phyloP scores from a whole-genome alignment of 2,888 invertebrate species.

The Eumacrocentrus americanus region DNA sequence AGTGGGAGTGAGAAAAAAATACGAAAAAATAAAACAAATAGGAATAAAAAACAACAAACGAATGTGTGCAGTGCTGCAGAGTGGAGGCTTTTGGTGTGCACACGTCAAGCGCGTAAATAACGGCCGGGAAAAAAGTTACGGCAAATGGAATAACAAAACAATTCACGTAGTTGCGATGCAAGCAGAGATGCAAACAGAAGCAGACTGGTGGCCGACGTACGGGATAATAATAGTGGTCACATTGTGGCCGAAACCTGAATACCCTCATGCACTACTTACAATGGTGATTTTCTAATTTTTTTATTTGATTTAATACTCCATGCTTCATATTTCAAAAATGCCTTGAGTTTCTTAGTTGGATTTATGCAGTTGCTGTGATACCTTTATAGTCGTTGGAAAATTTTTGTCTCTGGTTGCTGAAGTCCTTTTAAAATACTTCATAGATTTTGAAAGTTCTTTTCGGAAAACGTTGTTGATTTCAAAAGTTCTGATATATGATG shows the following conservation, averaged over 20 bases:
- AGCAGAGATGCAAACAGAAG: constrained; percentile 3
- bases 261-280: not conserved
- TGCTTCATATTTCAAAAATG: no score
- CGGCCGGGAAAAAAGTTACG: constrained; percentile 43
- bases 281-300: no score
- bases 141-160: constrained; percentile 47
- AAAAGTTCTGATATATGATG: no score
- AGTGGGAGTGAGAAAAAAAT: constrained; percentile 1
- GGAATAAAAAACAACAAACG: constrained; percentile 30
- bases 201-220: not conserved
- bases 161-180: not conserved
- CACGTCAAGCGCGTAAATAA: constrained; percentile 47
- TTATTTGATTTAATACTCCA: no score
- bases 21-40: constrained; percentile 17
- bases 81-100: constrained; percentile 25
- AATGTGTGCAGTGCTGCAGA: constrained; percentile 32
- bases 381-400: not conserved
- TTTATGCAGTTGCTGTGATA: not conserved
- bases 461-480: no score
- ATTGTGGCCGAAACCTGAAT: not conserved
- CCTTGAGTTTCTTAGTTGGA: no score
- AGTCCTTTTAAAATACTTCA: no score
- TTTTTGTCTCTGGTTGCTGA: no score
- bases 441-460: no score
- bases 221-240: constrained; percentile 1